phyloP scores from a whole-genome alignment of 2,113 vertebrate genomes.

The Mungos mungo region DNA sequence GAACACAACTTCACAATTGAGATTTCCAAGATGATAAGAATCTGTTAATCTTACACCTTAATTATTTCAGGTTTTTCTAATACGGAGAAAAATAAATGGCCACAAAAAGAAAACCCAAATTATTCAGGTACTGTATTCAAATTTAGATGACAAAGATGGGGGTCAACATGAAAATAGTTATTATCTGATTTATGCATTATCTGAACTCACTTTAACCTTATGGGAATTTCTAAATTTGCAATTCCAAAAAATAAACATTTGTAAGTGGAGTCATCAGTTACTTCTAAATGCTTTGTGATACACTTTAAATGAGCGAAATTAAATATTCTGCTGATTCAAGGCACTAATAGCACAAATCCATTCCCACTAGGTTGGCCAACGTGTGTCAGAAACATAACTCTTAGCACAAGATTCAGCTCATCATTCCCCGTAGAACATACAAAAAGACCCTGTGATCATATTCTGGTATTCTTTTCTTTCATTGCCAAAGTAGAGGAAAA shows the following conservation, averaged over 20 bases:
- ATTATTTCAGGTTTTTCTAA: background rate
- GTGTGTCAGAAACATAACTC: slow-evolving; percentile 25
- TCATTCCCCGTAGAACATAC: background rate
- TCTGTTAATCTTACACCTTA: slow-evolving; percentile 9
- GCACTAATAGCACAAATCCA: background rate
- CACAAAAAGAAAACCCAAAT: background rate
- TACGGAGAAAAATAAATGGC: background rate
- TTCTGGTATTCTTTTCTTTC: slow-evolving; percentile 61
- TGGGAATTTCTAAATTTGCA: background rate
- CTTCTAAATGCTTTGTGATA: slow-evolving; percentile 20
- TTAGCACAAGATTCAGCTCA: background rate
- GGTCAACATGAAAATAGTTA: background rate
- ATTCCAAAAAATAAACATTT: slow-evolving; percentile 16
- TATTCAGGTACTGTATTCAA: background rate
- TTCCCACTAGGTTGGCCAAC: background rate
- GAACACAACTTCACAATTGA: slow-evolving; percentile 11
- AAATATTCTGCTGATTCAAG: background rate
- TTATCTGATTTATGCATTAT: background rate
- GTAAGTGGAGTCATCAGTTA: background rate
- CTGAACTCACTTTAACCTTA: slow-evolving; percentile 2
- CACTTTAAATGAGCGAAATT: slow-evolving; percentile 31
- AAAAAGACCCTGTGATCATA: slow-evolving; percentile 35
- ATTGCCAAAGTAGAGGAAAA: slow-evolving; percentile 53
- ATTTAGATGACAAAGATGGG: background rate
- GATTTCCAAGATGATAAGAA: background rate